Evolutionary conservation across 2,888 invertebrate species (phyloP).

Genomic region (Aethes cnicana): DNA sequence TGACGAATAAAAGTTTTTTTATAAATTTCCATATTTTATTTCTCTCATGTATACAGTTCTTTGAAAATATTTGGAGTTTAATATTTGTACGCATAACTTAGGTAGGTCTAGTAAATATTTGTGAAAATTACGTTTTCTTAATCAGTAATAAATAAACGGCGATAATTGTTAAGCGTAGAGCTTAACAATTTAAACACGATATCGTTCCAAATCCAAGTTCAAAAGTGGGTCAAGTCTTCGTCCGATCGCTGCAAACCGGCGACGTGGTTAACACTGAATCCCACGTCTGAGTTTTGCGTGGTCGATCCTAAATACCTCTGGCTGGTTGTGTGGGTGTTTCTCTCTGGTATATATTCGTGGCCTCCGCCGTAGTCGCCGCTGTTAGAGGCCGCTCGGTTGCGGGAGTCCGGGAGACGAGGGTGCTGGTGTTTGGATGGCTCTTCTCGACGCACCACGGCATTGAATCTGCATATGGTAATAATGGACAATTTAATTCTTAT

Average conservation of each 20-base stretch:
- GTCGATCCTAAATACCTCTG: conserved; percentile 35
- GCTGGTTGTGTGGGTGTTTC: conserved; percentile 24
- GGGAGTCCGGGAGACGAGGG: conserved; percentile 36
- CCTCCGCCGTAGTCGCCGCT: conserved; percentile 35
- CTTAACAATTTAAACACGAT: too few relatives aligned
- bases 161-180: too few relatives aligned
- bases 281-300: conserved; percentile 46
- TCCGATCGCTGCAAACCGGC: conserved; percentile 32
- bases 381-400: conserved; percentile 40
- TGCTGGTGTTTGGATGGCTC: conserved; percentile 53
- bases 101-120: too few relatives aligned
- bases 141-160: background rate
- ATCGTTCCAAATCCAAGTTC: too few relatives aligned
- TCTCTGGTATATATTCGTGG: conserved; percentile 36
- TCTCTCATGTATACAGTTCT: too few relatives aligned
- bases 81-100: too few relatives aligned
- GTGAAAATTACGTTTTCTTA: too few relatives aligned
- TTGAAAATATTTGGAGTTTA: too few relatives aligned
- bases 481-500: too few relatives aligned
- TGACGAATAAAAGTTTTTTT: conserved; percentile 47
- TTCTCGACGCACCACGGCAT: conserved; percentile 62
- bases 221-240: conserved; percentile 16
- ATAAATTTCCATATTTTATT: conserved; percentile 20
- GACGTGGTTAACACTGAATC: conserved; percentile 55
- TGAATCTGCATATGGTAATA: conserved; percentile 50